Percentiles rank a stretch among this genome's conserved stretches.
These are phyloP conservation scores for Damaliscus lunatus DNA, from an alignment of 2,113 vertebrate genomes.

Conservation along the genomic window DNA sequence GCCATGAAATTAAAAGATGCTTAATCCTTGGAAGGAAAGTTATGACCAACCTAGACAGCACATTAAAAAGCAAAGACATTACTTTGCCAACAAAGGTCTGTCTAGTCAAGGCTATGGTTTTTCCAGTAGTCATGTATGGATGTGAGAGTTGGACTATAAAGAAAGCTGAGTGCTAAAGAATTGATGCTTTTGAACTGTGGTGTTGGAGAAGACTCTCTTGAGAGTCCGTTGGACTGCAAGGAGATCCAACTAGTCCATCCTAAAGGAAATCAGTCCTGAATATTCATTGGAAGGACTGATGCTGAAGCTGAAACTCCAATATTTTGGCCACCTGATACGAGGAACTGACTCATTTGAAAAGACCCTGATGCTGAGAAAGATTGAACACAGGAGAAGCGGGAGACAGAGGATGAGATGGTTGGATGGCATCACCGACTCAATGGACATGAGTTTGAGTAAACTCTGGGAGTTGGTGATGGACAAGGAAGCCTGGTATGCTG, in stretches of 20 bases:
- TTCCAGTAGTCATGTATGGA: neutral
- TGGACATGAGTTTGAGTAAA: neutral
- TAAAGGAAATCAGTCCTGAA: neutral
- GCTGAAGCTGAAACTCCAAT: neutral
- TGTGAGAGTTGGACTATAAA: neutral
- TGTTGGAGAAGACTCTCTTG: neutral
- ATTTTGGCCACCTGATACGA: neutral
- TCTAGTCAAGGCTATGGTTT: neutral
- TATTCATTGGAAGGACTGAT: neutral
- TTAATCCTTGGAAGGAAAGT: neutral
- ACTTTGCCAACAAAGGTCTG: neutral
- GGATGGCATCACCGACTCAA: neutral
- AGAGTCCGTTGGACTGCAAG: neutral
- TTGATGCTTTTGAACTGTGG: neutral
- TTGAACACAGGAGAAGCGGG: fast-evolving
- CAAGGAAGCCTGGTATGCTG: neutral
- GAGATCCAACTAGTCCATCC: neutral
- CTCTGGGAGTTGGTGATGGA: neutral
- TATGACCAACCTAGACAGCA: neutral
- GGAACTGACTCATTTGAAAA: neutral
- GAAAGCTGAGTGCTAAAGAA: fast-evolving
- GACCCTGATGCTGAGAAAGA: neutral
- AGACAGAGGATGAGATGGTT: neutral
- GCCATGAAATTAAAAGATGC: neutral
- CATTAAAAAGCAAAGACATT: neutral